Evolutionary conservation across 2,113 vertebrate genomes (phyloP).

Genomic region (Amphiprion ocellaris): DNA sequence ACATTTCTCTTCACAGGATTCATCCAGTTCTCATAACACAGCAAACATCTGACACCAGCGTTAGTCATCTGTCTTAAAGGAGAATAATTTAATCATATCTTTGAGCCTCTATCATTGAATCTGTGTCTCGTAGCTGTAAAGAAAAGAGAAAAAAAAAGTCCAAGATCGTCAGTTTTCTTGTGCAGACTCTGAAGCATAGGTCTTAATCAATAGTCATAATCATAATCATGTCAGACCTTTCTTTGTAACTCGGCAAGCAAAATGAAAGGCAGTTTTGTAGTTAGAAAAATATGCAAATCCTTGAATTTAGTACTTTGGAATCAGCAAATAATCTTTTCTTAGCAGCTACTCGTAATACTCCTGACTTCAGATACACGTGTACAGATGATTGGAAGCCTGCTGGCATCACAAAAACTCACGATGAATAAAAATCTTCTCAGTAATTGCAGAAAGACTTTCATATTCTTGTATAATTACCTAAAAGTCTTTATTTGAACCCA

Average conservation of each 20-base stretch:
- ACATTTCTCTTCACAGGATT: neutral
- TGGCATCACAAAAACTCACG: neutral
- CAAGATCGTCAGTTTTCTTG: neutral
- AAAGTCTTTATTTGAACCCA: neutral
- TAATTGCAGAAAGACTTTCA: too few relatives aligned
- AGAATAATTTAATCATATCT: conserved; percentile 32
- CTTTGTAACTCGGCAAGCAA: neutral
- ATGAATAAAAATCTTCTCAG: too few relatives aligned
- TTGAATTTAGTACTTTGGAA: too few relatives aligned
- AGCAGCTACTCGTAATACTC: too few relatives aligned
- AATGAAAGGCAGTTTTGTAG: too few relatives aligned
- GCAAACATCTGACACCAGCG: neutral
- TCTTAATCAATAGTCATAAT: too few relatives aligned
- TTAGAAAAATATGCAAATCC: too few relatives aligned
- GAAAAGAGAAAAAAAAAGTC: too few relatives aligned
- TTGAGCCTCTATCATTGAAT: neutral
- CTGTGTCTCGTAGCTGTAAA: neutral
- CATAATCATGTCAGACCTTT: neutral
- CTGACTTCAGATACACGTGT: too few relatives aligned
- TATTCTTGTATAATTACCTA: too few relatives aligned
- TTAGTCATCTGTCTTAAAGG: conserved; percentile 33
- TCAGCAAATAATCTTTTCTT: too few relatives aligned
- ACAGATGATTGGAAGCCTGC: too few relatives aligned
- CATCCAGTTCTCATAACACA: neutral
- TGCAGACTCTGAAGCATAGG: neutral